Evolutionary conservation across 2,888 invertebrate species (phyloP).

Genomic region (Eueremaeus valkanovi): DNA sequence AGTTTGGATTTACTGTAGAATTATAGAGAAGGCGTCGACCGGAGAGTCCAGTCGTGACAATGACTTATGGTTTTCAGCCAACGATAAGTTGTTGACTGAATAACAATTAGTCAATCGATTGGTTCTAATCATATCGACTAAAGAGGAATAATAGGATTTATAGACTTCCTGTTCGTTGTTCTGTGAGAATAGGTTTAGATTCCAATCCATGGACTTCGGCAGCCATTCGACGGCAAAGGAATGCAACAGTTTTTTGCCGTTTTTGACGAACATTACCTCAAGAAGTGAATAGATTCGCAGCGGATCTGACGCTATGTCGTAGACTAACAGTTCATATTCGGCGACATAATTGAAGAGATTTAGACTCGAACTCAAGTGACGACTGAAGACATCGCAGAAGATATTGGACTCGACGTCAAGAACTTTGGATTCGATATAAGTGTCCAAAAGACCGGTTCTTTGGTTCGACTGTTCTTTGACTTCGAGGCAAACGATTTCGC

Average conservation of each 20-base stretch:
- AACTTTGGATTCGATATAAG: conserved; percentile 1
- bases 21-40: conserved; percentile 24
- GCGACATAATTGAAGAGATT: conserved; percentile 4
- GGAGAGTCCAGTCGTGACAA: conserved; percentile 21
- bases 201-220: conserved; percentile 24
- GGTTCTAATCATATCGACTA: background rate
- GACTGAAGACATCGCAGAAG: background rate
- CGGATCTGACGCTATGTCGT: background rate
- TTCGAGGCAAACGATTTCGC: conserved; percentile 34
- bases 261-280: conserved; percentile 20
- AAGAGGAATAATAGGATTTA: background rate
- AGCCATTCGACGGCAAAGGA: conserved; percentile 30
- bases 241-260: conserved; percentile 15
- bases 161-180: conserved; percentile 13
- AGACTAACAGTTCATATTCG: conserved; percentile 33
- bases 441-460: conserved; percentile 6
- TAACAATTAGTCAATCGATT: background rate
- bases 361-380: background rate
- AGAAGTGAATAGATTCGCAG: conserved; percentile 2
- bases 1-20: background rate
- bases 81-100: background rate
- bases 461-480: conserved; percentile 5
- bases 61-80: conserved; percentile 19
- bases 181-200: conserved; percentile 13
- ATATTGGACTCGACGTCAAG: conserved; percentile 31